Percentiles rank a stretch among this genome's conserved stretches.
Conservation (phyloP, 2,113 vertebrate genomes). For the Triplophysa siluroides region DNA sequence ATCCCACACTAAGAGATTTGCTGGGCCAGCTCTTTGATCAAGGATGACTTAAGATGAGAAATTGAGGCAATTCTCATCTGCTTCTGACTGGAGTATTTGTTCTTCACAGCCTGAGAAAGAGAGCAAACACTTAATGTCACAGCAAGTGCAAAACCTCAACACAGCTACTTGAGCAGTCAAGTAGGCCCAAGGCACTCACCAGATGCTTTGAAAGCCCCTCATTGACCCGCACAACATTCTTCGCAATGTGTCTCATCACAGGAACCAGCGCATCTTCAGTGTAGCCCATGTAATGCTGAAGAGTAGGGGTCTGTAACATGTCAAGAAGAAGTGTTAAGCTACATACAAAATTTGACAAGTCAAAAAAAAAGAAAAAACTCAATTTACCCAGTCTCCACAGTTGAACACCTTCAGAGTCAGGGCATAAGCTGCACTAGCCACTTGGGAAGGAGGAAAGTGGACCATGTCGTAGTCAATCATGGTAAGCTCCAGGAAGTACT, state of each 20-base stretch:
- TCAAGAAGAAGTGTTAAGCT: not conserved
- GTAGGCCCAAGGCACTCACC: constrained; percentile 67
- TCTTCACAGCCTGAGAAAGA: constrained; percentile 75
- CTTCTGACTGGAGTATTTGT: constrained; percentile 79
- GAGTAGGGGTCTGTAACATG: constrained; percentile 62
- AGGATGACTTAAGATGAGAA: constrained; percentile 72
- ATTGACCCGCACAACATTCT: constrained; percentile 82
- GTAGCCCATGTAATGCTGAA: constrained; percentile 79
- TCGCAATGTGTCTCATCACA: constrained; percentile 83
- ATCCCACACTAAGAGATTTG: constrained; percentile 56
- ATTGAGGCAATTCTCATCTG: constrained; percentile 74
- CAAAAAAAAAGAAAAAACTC: not conserved
- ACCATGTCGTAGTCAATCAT: constrained; percentile 86
- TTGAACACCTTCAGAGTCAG: constrained; percentile 79
- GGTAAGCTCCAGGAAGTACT: constrained; percentile 85
- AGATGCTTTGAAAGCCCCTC: constrained; percentile 71
- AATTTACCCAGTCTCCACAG: constrained; percentile 78
- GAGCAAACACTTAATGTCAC: not conserved
- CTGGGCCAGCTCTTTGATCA: constrained; percentile 73
- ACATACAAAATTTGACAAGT: not conserved
- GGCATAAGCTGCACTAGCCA: constrained; percentile 80
- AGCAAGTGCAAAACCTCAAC: not conserved
- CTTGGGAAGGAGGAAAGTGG: constrained; percentile 80
- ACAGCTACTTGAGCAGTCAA: not conserved
- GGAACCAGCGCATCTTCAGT: constrained; percentile 72